Percentiles rank a stretch among this genome's conserved stretches.
These are phyloP conservation scores for Callimico goeldii DNA, from an alignment of 2,797 vertebrate genomes.

Conservation along the genomic window DNA sequence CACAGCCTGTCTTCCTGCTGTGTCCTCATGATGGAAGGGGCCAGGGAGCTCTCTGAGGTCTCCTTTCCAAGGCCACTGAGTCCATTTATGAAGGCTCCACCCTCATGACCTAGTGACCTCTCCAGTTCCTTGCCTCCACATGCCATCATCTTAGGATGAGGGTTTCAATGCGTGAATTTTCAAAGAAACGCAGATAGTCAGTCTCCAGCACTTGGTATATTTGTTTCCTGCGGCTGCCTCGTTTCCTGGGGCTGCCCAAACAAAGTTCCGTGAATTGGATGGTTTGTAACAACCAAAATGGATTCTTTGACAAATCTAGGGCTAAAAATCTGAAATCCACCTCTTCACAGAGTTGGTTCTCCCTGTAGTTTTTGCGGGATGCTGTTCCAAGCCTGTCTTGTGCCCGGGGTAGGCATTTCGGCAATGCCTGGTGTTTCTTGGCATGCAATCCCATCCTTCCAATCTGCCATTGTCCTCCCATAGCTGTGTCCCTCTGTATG, in stretches of 20 bases:
- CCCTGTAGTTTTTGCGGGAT: background rate
- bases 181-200: background rate
- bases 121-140: no score
- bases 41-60: background rate
- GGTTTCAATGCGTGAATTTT: background rate
- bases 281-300: background rate
- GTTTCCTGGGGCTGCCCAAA: background rate
- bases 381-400: background rate
- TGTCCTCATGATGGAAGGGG: background rate
- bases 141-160: background rate
- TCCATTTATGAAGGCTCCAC: no score
- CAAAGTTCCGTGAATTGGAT: background rate
- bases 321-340: background rate
- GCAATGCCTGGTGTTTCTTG: background rate
- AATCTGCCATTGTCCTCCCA: background rate
- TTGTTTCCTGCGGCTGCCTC: background rate
- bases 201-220: no score
- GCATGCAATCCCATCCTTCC: fast-evolving
- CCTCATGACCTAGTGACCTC: background rate
- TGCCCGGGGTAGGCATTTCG: no score
- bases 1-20: background rate
- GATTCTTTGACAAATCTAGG: background rate
- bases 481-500: background rate
- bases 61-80: background rate
- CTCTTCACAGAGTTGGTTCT: background rate